Evolutionary conservation across 2,113 vertebrate genomes (phyloP), one percentile per base, ranked within the genome.

Genomic region (Gadus macrocephalus): DNA sequence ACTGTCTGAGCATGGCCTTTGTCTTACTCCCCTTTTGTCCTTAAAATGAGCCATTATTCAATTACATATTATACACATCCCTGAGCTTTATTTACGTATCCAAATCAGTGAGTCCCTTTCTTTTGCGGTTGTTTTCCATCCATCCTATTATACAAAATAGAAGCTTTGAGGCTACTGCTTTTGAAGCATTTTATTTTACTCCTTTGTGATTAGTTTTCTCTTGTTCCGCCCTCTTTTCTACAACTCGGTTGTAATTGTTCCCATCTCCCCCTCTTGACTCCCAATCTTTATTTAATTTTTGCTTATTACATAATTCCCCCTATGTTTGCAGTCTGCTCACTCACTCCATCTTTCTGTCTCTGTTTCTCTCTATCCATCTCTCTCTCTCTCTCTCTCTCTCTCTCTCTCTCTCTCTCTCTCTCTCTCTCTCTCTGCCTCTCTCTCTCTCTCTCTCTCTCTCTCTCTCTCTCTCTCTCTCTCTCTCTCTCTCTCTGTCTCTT

Each of bases 251-350:
- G 17, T 61, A 22, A n/a, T 60, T 15, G 19, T 60, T 20, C 59
- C 20, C 68, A 86, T 86, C 79, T 83, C 80, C 69, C 77, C 67
- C 63, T 67, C 70, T 71, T 68, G 20, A 15, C 19, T 53, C 31
- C 31, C 3, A 11, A 6, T 25, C 3, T 53, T 20, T 53, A 9
- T 17, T 28, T 15, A 25, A 60, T 19, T 64, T 31, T 28, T 16
- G 5, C 16, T 28, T 16, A 35, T 7, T 35, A 17, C 28, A 14
- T 20, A 65, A 61, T 69, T 73, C 64, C 11, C 59, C 14, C 14
- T 28, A 25, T 31, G 27, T 16, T 16, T 7, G 60, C 19, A 25
- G 2, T 35, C 31, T 20, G 7, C 7, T 64, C 80, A 55, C 58
- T 78, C 56, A 71, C 58, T 70, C 74, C 31, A 70, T 81, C 78